Evolutionary conservation across 2,113 vertebrate genomes (phyloP).

Genomic region (Hippolais icterina): DNA sequence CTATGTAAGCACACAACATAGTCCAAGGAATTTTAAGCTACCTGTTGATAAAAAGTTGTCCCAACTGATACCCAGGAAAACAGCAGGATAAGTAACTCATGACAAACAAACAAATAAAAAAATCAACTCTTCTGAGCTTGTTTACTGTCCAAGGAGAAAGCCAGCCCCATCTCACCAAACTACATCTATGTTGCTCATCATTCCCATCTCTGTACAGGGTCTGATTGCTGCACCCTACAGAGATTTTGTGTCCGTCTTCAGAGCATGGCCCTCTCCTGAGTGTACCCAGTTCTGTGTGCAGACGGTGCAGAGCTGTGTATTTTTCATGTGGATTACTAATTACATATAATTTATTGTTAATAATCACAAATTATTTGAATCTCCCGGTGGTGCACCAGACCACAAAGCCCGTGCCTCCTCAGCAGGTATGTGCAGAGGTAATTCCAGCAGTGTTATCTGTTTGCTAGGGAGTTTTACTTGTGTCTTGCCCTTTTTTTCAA

Average conservation of each 20-base stretch:
- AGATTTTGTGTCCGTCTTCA: neutral
- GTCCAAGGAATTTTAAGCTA: neutral
- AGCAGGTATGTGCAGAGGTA: neutral
- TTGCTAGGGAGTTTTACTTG: neutral
- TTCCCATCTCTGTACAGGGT: neutral
- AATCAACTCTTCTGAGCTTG: neutral
- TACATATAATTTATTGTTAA: neutral
- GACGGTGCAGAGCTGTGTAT: fast-evolving
- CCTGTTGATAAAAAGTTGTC: neutral
- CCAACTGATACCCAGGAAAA: neutral
- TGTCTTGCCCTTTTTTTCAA: neutral
- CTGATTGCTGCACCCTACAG: neutral
- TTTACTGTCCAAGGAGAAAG: neutral
- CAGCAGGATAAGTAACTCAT: neutral
- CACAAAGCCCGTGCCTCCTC: neutral
- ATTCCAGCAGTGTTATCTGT: neutral
- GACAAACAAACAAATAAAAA: neutral
- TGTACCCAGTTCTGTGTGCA: fast-evolving
- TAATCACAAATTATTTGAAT: neutral
- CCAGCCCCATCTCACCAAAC: neutral
- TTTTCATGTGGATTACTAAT: neutral
- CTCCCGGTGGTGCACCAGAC: neutral
- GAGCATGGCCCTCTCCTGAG: neutral
- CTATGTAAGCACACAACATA: fast-evolving
- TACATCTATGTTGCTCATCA: neutral